Evolutionary conservation across 2,888 invertebrate genomes (phyloP).

Genomic region (Smittia aterrima): DNA sequence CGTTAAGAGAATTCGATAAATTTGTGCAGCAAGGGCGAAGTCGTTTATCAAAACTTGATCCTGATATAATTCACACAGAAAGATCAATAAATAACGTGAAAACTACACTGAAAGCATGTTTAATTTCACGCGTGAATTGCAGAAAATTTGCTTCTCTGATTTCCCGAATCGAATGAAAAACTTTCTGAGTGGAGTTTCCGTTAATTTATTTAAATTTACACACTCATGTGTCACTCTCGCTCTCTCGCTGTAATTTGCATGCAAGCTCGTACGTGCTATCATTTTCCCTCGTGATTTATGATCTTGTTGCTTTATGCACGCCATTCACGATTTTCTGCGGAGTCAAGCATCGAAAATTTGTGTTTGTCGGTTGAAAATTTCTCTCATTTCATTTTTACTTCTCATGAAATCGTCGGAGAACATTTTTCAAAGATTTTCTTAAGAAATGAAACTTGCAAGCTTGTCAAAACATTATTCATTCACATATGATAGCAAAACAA

Average conservation of each 20-base stretch:
- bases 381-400: not conserved
- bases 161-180: not conserved
- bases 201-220: conserved; percentile 22
- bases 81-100: not conserved
- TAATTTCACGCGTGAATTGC: conserved; percentile 42
- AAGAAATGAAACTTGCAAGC: not conserved
- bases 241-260: conserved; percentile 34
- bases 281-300: conserved; percentile 36
- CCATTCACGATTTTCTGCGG: not conserved
- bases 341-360: conserved; percentile 12
- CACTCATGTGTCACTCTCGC: conserved; percentile 20
- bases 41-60: not conserved
- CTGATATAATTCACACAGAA: not conserved
- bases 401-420: not conserved
- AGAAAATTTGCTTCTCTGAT: not conserved
- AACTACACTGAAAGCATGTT: conserved; percentile 24
- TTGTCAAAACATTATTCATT: not conserved
- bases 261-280: conserved; percentile 36
- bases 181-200: not conserved
- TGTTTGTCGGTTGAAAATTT: conserved; percentile 9
- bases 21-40: not conserved
- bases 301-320: conserved; percentile 21
- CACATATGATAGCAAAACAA: not conserved
- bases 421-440: not conserved
- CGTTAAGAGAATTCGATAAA: no score